Evolutionary conservation across 2,888 invertebrate species (phyloP).

Genomic region (Ormyrus rosae): DNA sequence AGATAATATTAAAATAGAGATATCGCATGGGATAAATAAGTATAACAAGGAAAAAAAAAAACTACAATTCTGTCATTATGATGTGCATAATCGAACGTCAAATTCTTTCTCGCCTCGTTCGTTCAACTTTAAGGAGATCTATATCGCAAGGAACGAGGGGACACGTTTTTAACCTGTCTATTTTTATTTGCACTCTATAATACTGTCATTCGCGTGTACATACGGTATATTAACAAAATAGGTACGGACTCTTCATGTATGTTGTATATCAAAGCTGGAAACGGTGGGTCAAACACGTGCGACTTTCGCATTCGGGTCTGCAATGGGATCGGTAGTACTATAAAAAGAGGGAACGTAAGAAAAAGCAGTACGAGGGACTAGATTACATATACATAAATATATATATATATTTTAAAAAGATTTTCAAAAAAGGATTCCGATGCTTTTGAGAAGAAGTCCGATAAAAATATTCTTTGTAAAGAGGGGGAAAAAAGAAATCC

Average conservation of each 20-base stretch:
- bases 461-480: slow-evolving; percentile 45
- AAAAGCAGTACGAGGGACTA: slow-evolving; percentile 35
- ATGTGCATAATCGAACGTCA: slow-evolving; percentile 44
- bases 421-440: slow-evolving; percentile 39
- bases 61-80: slow-evolving; percentile 30
- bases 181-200: slow-evolving; percentile 55
- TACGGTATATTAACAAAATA: slow-evolving; percentile 52
- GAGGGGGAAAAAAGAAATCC: background rate
- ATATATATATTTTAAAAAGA: slow-evolving; percentile 39
- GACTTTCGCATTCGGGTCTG: slow-evolving; percentile 44
- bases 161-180: slow-evolving; percentile 52
- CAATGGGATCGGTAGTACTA: slow-evolving; percentile 39
- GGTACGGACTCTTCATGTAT: slow-evolving; percentile 51
- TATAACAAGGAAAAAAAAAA: background rate
- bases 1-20: slow-evolving; percentile 19
- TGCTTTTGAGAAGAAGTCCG: slow-evolving; percentile 44
- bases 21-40: slow-evolving; percentile 23
- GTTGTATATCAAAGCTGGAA: slow-evolving; percentile 48
- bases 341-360: slow-evolving; percentile 29
- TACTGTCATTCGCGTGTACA: slow-evolving; percentile 54
- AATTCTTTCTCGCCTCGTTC: slow-evolving; percentile 46
- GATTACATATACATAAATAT: slow-evolving; percentile 21
- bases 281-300: slow-evolving; percentile 22
- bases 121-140: slow-evolving; percentile 24
- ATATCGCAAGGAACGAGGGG: slow-evolving; percentile 30